A percentile compares a stretch with the other conserved stretches of the same genome.
Conservation (phyloP, 2,888 invertebrate genomes). For the Drosophila longiperda region DNA sequence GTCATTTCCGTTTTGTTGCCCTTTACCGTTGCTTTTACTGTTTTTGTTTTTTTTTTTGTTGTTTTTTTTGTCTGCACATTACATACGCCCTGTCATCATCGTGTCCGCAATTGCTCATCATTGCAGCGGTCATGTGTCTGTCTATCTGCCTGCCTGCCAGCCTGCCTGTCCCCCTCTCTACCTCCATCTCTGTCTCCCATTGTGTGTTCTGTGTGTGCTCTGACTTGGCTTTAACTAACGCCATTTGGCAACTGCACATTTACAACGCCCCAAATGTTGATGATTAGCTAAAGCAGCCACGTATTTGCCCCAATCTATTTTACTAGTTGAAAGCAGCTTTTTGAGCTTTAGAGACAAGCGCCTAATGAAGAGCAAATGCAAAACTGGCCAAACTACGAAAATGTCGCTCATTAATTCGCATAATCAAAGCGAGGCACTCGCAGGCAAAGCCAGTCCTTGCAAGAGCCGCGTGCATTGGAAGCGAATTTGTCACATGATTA, state of each 20-base stretch:
- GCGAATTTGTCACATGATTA: constrained; percentile 76
- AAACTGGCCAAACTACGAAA: constrained; percentile 30
- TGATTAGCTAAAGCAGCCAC: constrained; percentile 25
- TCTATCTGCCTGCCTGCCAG: not conserved
- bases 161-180: not conserved
- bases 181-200: not conserved
- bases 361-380: constrained; percentile 75
- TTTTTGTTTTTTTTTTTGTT: constrained; percentile 15
- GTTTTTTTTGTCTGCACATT: constrained; percentile 56
- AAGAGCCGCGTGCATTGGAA: constrained; percentile 16
- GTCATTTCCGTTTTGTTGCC: constrained; percentile 73
- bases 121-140: constrained; percentile 35
- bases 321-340: constrained; percentile 43
- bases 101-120: constrained; percentile 68
- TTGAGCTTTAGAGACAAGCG: constrained; percentile 37
- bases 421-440: constrained; percentile 62
- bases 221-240: constrained; percentile 19
- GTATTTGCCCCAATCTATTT: constrained; percentile 18
- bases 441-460: constrained; percentile 15
- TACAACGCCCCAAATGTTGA: constrained; percentile 2
- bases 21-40: constrained; percentile 19
- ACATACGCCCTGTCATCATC: constrained; percentile 61
- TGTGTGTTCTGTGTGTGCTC: not conserved
- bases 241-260: constrained; percentile 18
- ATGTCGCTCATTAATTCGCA: constrained; percentile 72